Evolutionary conservation across 2,888 invertebrate species (phyloP).

Genomic region (Polydesmus complanatus): DNA sequence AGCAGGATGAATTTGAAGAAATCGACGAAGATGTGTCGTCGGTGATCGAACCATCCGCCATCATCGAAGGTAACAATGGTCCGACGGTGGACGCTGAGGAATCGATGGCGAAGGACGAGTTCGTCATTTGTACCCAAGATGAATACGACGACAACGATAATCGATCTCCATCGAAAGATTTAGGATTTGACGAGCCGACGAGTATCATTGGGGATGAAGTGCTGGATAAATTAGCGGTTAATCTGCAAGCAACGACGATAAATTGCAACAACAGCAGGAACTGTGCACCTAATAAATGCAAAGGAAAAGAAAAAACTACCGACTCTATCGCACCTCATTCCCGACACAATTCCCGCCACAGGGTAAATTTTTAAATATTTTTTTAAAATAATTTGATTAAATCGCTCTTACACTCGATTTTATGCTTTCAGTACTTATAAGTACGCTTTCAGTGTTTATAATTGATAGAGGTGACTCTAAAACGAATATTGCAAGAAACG

Average conservation of each 20-base stretch:
- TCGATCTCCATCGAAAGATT: background rate
- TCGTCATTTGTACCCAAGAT: background rate
- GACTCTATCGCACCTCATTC: constrained; percentile 5
- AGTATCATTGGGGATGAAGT: background rate
- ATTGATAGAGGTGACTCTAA: no score
- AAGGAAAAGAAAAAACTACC: background rate
- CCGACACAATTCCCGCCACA: constrained; percentile 10
- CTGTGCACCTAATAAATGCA: background rate
- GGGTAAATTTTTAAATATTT: constrained; percentile 7
- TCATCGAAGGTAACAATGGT: background rate
- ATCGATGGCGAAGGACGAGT: background rate
- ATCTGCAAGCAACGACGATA: background rate
- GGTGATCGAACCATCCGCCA: constrained; percentile 22
- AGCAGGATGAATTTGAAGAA: constrained; percentile 29
- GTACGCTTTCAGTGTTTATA: no score
- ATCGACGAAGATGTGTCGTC: constrained; percentile 27
- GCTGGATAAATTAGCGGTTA: background rate
- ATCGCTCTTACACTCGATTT: no score
- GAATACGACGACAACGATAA: constrained; percentile 3
- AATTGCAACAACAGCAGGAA: background rate
- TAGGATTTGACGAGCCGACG: background rate
- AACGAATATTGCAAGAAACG: no score
- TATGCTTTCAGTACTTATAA: no score
- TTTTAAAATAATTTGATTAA: no score
- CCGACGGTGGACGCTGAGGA: background rate